Conservation (phyloP, 2,888 invertebrate genomes). For the Lypha dubia region DNA sequence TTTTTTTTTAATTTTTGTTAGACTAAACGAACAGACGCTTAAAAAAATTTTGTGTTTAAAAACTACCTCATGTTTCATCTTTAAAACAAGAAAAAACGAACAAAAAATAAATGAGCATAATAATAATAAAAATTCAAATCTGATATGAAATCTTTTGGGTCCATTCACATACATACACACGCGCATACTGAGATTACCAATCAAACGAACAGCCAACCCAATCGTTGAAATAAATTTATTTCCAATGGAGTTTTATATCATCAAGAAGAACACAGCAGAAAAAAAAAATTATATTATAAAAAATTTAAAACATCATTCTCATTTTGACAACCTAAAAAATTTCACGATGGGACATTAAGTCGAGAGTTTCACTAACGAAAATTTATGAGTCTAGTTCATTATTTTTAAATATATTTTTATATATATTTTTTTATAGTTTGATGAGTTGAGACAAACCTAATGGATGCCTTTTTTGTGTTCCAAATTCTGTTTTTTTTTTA, state of each 20-base stretch:
- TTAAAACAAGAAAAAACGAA: too few relatives aligned
- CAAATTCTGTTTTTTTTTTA: slow-evolving; percentile 4
- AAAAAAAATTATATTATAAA: slow-evolving; percentile 15
- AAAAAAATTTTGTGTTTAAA: slow-evolving; percentile 46
- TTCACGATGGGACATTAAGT: slow-evolving; percentile 56
- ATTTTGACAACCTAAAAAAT: slow-evolving; percentile 57
- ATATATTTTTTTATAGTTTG: too few relatives aligned
- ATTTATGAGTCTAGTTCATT: slow-evolving; percentile 59
- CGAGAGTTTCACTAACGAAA: slow-evolving; percentile 55
- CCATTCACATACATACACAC: slow-evolving; percentile 11
- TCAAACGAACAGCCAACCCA: slow-evolving; percentile 43
- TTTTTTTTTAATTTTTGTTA: slow-evolving; percentile 8
- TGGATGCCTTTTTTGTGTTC: neutral
- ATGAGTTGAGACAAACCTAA: slow-evolving; percentile 47
- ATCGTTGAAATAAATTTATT: slow-evolving; percentile 47
- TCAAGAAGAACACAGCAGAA: neutral
- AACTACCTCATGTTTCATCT: slow-evolving; percentile 66
- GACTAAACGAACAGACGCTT: slow-evolving; percentile 29
- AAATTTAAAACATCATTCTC: slow-evolving; percentile 43
- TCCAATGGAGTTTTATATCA: slow-evolving; percentile 53
- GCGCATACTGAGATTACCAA: slow-evolving; percentile 44
- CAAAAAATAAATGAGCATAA: slow-evolving; percentile 30
- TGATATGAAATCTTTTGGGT: slow-evolving; percentile 61
- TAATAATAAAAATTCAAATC: slow-evolving; percentile 60
- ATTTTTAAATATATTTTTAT: slow-evolving; percentile 29